Conservation (phyloP, 2,888 invertebrate genomes). For the Nowickia ferox region DNA sequence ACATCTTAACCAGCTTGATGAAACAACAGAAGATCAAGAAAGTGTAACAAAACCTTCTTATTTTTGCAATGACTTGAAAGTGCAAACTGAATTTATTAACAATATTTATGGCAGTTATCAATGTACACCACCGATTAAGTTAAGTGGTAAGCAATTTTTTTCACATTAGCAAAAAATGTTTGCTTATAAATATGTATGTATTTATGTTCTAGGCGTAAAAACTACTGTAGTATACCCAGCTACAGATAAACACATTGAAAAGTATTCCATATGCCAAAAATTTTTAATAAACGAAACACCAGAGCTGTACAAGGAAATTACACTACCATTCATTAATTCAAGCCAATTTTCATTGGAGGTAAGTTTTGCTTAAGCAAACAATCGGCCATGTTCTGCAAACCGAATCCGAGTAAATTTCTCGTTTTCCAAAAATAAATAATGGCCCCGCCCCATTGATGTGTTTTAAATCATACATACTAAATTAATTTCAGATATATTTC, state of each 20-base stretch:
- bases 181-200: background rate
- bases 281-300: slow-evolving; percentile 93
- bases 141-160: slow-evolving; percentile 85
- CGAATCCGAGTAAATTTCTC: too few species aligned
- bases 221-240: slow-evolving; percentile 96
- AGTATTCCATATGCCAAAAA: slow-evolving; percentile 90
- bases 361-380: too few species aligned
- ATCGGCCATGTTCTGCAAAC: too few species aligned
- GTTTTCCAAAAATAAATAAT: too few species aligned
- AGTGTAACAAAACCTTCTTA: slow-evolving; percentile 79
- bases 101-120: slow-evolving; percentile 93
- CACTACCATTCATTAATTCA: slow-evolving; percentile 89
- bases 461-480: too few species aligned
- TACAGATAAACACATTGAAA: slow-evolving; percentile 94
- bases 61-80: slow-evolving; percentile 86
- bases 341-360: slow-evolving; percentile 92
- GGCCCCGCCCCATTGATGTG: too few species aligned
- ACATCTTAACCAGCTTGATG: background rate
- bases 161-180: background rate
- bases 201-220: slow-evolving; percentile 88
- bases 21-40: background rate
- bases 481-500: too few species aligned
- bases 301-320: slow-evolving; percentile 90
- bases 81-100: slow-evolving; percentile 89
- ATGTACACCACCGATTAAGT: slow-evolving; percentile 86